phyloP scores from a whole-genome alignment of 2,888 invertebrate species.

The Epinotia ramella region DNA sequence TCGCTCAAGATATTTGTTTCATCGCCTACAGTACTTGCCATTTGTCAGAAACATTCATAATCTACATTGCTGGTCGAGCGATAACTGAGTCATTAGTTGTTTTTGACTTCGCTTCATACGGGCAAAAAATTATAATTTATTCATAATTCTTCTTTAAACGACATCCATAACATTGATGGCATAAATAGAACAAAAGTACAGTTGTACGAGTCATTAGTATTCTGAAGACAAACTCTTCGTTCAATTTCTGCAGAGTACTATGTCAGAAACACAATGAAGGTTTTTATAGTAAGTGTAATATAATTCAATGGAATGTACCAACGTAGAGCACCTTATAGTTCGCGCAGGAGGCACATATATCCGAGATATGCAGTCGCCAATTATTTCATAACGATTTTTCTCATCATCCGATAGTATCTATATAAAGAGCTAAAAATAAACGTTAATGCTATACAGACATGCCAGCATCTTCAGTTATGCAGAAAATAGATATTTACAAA shows the following conservation, averaged over 20 bases:
- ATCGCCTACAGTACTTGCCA: not conserved
- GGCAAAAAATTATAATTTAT: slow-evolving; percentile 10
- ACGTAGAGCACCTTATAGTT: slow-evolving; percentile 4
- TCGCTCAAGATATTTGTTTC: not conserved
- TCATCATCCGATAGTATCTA: not conserved
- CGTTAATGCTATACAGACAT: not conserved
- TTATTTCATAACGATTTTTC: slow-evolving; percentile 16
- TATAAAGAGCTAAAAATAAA: slow-evolving; percentile 11
- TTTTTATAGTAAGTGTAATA: slow-evolving; percentile 16
- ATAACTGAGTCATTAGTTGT: slow-evolving; percentile 28
- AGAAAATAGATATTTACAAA: not conserved
- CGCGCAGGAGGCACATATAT: not conserved
- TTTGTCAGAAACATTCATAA: not conserved
- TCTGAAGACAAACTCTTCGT: slow-evolving; percentile 25
- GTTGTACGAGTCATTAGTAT: slow-evolving; percentile 33
- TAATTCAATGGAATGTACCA: slow-evolving; percentile 21
- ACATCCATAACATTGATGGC: slow-evolving; percentile 24
- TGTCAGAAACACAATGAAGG: slow-evolving; percentile 31
- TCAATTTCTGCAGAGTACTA: slow-evolving; percentile 18
- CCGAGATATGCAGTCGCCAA: slow-evolving; percentile 9
- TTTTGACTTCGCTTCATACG: slow-evolving; percentile 29
- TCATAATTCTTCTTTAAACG: slow-evolving; percentile 26
- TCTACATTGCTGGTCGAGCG: slow-evolving; percentile 1
- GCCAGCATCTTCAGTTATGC: slow-evolving; percentile 1
- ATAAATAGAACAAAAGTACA: slow-evolving; percentile 29